Base-by-base conservation (phyloP, 2,797 vertebrate genomes). In the Enteromius afrohamiltoni region DNA sequence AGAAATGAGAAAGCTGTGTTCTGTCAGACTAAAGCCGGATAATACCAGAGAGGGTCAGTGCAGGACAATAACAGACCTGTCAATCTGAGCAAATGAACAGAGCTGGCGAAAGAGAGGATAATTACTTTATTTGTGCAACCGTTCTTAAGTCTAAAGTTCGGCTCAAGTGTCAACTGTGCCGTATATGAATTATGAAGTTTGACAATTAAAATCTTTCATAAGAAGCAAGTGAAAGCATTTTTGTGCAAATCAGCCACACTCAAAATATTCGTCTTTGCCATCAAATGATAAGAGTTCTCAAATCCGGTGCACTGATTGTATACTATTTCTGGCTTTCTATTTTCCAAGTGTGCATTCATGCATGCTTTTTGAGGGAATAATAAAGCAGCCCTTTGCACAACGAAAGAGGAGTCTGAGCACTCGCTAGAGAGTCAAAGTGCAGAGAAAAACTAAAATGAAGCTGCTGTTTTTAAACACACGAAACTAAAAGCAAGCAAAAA, bases 121-220 rank as follows among this genome's bases (percentile, higher is more conserved):
- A 83, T 83, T 65, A 68, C 80, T 82, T 51, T 37, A 82, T 75
- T 82, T 75, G 70, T 51, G 80, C 31, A 82, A 75, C 19, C 42
- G 21, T 14, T 40, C 42, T 14, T n/a, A 14, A 76, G 70, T 55
- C n/a, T 40, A 76, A 82, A 82, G 71, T 67, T 82, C 31, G 7
- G 71, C 60, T 67, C 45, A 71, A 71, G 68, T n/a, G 67, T 71
- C n/a, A 73, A 23, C 40, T 26, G 55, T 13, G 26, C 26, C 47
- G 5, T 11, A 53, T 51, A 53, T 64, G 8, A 71, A 17, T 78
- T 49, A 47, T 34, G 21, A 42, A 7, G 49, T 80, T 6, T 17
- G 49, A 68, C 78, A 55, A 79, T 79, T 65, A 31, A 67, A 49
- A 58, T 31, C 68, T 80, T 82, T 51, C 19, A 80, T 31, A 80